Percentiles rank a stretch among this genome's conserved stretches.
These are phyloP conservation scores for Neelides folsomi DNA, from an alignment of 2,888 invertebrate genomes.

Conservation along the genomic window DNA sequence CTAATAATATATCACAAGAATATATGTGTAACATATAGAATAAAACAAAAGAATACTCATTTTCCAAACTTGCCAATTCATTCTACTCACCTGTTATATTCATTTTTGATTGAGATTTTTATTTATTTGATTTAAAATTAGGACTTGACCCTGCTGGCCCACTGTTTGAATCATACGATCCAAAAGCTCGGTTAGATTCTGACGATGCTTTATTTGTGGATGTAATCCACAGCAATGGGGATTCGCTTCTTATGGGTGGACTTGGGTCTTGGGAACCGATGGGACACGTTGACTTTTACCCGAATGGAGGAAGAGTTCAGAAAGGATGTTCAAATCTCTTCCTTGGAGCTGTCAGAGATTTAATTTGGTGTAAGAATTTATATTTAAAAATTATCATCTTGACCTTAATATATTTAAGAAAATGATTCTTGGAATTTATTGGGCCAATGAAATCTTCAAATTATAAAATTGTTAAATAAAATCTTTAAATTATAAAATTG, in stretches of 20 bases:
- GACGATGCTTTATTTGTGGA: slow-evolving; percentile 75
- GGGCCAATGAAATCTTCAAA: not conserved
- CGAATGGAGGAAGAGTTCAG: slow-evolving; percentile 81
- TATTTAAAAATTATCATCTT: not conserved
- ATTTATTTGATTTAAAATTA: not conserved
- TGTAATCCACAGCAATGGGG: slow-evolving; percentile 86
- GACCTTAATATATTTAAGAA: not conserved
- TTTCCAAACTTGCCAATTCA: too few relatives aligned
- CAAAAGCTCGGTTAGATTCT: slow-evolving; percentile 66
- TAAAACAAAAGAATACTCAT: too few relatives aligned
- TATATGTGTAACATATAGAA: too few relatives aligned
- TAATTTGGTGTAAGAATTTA: slow-evolving; percentile 61
- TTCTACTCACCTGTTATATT: too few relatives aligned
- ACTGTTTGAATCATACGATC: slow-evolving; percentile 77
- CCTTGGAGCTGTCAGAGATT: slow-evolving; percentile 77
- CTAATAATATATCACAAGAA: too few relatives aligned
- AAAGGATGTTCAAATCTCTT: slow-evolving; percentile 85
- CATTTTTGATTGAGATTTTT: too few relatives aligned
- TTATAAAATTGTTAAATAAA: not conserved
- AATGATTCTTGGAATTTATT: not conserved
- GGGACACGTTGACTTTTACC: slow-evolving; percentile 79
- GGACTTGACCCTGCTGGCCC: slow-evolving; percentile 76
- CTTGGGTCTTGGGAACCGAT: slow-evolving; percentile 79
- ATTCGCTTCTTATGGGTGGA: slow-evolving; percentile 78
- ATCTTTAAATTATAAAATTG: not conserved